Conservation (phyloP, 2,113 vertebrate genomes). For the Aegithalos caudatus region DNA sequence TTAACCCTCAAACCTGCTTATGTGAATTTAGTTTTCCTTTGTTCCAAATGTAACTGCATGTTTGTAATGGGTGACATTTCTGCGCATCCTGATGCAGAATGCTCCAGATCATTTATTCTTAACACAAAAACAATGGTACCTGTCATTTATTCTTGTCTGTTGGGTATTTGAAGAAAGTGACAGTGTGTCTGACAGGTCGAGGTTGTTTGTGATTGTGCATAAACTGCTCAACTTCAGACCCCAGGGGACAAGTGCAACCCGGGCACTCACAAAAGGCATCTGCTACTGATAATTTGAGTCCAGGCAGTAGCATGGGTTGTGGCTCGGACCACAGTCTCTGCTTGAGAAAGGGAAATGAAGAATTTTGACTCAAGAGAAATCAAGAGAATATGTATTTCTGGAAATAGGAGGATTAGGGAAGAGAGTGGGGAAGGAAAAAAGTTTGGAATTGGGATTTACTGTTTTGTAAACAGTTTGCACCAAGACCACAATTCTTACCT, state of each 20-base stretch:
- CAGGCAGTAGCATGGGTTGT: not conserved
- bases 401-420: not conserved
- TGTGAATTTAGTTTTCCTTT: not conserved
- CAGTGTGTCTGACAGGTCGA: too few species aligned
- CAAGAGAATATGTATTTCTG: not conserved
- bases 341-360: not conserved
- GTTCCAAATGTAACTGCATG: accelerated
- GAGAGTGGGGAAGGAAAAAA: not conserved
- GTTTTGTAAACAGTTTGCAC: not conserved
- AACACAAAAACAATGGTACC: too few species aligned
- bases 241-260: not conserved
- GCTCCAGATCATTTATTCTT: too few species aligned
- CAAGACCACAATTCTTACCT: not conserved
- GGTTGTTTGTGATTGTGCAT: not conserved
- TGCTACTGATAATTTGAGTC: not conserved
- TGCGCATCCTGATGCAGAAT: not conserved
- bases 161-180: too few species aligned
- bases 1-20: not conserved
- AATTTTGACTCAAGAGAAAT: not conserved
- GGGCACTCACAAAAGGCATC: not conserved
- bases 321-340: not conserved
- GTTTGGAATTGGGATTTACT: not conserved
- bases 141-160: too few species aligned
- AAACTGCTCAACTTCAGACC: not conserved
- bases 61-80: not conserved